Base-by-base conservation (phyloP, 2,888 invertebrate genomes). In the Vesta saturnalis region DNA sequence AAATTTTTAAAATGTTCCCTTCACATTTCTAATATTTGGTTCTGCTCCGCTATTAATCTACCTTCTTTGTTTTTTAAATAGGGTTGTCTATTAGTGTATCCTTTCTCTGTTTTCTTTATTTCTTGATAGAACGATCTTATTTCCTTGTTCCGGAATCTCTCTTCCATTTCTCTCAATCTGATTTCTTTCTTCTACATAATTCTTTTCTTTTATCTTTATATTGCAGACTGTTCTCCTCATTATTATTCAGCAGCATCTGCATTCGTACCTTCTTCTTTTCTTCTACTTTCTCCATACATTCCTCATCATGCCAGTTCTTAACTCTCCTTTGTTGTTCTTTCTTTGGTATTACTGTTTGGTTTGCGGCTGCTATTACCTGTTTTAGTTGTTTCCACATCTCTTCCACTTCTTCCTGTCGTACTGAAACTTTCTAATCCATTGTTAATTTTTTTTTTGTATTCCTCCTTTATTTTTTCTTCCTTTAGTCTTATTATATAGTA, bases 31-130 rank as follows among this genome's bases (percentile, higher is more conserved):
- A 43, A 43, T 30, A n/a, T 30, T 30, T 30, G 30, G 30, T 6
- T 30, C 4, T 30, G 30, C 30, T 30, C 30, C 30, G n/a, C 10
- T 43, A 43, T 43, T n/a, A 43, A n/a, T 43, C 43, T 43, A 43
- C 43, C 43, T 43, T 43, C 43, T n/a, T 43, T 43, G 43, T 43
- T 43, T 43, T 43, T 43, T 43, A 43, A 43, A 43, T 14, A 43
- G n/a, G 43, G 5, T n/a, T 43, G 43, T n/a, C 43, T 43, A 43
- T 12, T 43, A 8, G 43, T 43, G n/a, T 14, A 43, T n/a, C 43
- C 6, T 43, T 43, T 43, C 14, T 43, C 12, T 43, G 43, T 43
- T 43, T 43, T 43, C 43, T 43, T 43, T 43, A 43, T 43, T 43
- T 43, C 43, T 43, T 43, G 43, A 43, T 43, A 43, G 12, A 43